Conservation (phyloP, 2,113 vertebrate species). For the Anoplopoma fimbria region DNA sequence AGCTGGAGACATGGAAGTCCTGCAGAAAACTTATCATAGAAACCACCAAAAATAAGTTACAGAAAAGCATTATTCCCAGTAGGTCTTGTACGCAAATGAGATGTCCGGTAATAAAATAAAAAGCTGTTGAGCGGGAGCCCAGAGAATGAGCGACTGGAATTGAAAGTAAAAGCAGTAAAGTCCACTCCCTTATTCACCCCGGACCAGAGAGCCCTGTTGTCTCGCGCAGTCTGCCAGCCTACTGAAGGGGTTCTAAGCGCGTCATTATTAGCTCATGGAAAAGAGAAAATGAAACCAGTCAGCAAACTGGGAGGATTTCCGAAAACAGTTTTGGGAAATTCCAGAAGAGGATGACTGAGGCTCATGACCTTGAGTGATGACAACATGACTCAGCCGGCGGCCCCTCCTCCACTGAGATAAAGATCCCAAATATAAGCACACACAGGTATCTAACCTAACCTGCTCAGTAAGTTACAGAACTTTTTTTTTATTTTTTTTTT, state of each 20-base stretch:
- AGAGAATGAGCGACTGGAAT: neutral
- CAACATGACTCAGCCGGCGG: neutral
- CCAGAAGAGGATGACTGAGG: neutral
- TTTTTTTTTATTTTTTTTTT: neutral
- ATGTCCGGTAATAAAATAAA: neutral
- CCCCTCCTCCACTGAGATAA: neutral
- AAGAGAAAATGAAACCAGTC: neutral
- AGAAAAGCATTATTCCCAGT: conserved; percentile 15
- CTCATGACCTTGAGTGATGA: neutral
- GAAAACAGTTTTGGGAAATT: neutral
- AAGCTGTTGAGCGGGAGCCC: no score
- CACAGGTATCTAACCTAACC: no score
- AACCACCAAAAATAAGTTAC: neutral
- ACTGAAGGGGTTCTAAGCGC: neutral
- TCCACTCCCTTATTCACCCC: neutral
- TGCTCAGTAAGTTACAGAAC: neutral
- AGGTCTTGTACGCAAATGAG: neutral
- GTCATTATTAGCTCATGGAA: neutral
- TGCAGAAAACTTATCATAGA: neutral
- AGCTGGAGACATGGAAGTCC: neutral
- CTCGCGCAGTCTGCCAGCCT: neutral
- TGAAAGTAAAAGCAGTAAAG: neutral
- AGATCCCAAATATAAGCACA: neutral
- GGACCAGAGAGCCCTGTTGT: neutral
- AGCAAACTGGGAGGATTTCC: neutral